phyloP scores from a whole-genome alignment of 1,140 invertebrate species.

The Physella acuta region DNA sequence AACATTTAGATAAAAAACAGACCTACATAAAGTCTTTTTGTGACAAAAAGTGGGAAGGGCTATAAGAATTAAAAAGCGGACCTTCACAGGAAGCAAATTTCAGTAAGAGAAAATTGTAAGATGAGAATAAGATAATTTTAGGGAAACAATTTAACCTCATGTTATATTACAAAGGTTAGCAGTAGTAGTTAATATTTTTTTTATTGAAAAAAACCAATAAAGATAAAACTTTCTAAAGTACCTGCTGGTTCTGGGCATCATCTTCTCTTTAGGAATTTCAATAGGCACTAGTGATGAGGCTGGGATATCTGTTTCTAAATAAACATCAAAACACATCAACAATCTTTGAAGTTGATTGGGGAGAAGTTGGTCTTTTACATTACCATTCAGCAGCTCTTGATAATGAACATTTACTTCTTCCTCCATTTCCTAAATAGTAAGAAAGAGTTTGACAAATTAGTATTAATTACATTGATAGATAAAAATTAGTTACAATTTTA shows the following conservation, averaged over 20 bases:
- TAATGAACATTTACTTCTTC: conserved; percentile 72
- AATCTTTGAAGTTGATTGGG: conserved; percentile 77
- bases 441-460: no score
- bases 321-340: conserved; percentile 82
- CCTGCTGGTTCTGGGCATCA: conserved; percentile 73
- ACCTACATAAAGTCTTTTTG: no score
- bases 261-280: conserved; percentile 77
- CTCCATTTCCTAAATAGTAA: conserved; percentile 73
- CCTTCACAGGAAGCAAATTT: neutral
- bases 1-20: no score
- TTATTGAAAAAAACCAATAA: neutral
- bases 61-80: neutral
- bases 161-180: neutral
- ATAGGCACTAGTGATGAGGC: conserved; percentile 61
- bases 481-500: no score
- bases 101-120: neutral
- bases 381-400: conserved; percentile 58
- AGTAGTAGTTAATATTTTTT: neutral
- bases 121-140: neutral
- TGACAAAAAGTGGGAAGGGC: neutral
- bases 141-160: neutral
- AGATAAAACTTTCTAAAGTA: conserved; percentile 28
- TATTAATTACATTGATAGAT: no score
- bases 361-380: conserved; percentile 64
- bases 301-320: conserved; percentile 73